Percentiles rank a stretch among this genome's conserved stretches.
phyloP scores from a whole-genome alignment of 2,888 invertebrate species.

The Phasia obesa region DNA sequence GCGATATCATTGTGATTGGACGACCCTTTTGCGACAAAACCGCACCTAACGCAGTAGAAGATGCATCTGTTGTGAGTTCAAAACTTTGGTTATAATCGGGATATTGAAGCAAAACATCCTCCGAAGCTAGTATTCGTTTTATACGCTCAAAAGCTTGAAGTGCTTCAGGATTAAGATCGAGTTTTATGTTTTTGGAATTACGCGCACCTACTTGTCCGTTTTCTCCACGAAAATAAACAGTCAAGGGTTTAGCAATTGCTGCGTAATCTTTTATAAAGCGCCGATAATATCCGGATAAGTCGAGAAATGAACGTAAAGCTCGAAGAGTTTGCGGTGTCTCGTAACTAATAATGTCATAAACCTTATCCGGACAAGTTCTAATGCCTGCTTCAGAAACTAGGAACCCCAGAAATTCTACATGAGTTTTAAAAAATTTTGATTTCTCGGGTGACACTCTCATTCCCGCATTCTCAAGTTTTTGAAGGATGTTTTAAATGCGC shows the following conservation, averaged over 20 bases:
- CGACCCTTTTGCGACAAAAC: constrained; percentile 22
- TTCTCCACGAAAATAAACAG: constrained; percentile 22
- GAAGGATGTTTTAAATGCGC: not conserved
- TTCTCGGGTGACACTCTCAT: constrained; percentile 8
- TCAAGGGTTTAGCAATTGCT: not conserved
- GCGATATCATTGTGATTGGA: constrained; percentile 36
- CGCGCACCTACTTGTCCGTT: constrained; percentile 11
- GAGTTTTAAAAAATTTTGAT: constrained; percentile 17
- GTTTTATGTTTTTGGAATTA: constrained; percentile 2
- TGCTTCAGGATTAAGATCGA: constrained; percentile 8
- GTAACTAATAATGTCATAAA: constrained; percentile 12
- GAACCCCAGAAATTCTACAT: constrained; percentile 1
- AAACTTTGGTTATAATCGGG: not conserved
- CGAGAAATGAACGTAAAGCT: constrained; percentile 15
- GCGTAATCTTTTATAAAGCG: constrained; percentile 18
- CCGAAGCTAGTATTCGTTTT: constrained; percentile 25
- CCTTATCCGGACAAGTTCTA: constrained; percentile 10
- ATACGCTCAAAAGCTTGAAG: constrained; percentile 1
- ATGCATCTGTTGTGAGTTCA: constrained; percentile 31
- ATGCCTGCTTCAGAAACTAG: constrained; percentile 5
- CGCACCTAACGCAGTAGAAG: constrained; percentile 9
- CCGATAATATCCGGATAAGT: constrained; percentile 3
- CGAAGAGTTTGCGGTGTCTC: constrained; percentile 1
- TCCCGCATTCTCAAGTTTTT: not conserved
- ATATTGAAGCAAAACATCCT: constrained; percentile 33